phyloP scores from a whole-genome alignment of 2,113 vertebrate genomes.

The Oryzias woworae region DNA sequence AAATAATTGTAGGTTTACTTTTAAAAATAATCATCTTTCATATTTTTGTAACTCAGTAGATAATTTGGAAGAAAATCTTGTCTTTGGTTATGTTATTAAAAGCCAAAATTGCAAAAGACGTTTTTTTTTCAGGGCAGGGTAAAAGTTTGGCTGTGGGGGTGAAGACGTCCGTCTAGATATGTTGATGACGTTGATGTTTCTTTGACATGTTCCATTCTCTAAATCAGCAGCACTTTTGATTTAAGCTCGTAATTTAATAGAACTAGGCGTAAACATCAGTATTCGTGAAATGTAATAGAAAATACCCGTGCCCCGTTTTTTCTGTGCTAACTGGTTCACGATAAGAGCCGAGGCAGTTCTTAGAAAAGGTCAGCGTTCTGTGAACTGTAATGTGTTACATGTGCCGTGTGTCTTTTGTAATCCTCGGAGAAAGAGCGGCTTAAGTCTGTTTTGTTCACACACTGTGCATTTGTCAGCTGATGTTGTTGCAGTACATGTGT shows the following conservation, averaged over 20 bases:
- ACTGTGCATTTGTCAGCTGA: conserved; percentile 25
- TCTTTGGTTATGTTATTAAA: too few species aligned
- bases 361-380: conserved; percentile 23
- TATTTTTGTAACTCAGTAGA: too few species aligned
- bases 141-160: too few species aligned
- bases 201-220: too few species aligned
- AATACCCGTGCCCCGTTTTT: not conserved
- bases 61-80: too few species aligned
- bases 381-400: conserved; percentile 36
- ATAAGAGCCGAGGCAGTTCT: not conserved
- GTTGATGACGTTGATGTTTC: too few species aligned
- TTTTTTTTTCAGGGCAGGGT: too few species aligned
- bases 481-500: conserved; percentile 13
- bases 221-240: not conserved
- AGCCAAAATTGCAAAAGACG: too few species aligned
- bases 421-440: conserved; percentile 5
- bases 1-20: too few species aligned
- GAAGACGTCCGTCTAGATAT: too few species aligned
- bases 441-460: conserved; percentile 1
- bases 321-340: not conserved
- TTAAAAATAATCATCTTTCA: too few species aligned
- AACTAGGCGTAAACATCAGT: conserved; percentile 24
- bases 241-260: conserved; percentile 3
- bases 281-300: conserved; percentile 20
- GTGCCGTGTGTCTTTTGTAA: conserved; percentile 27